Evolutionary conservation across 2,797 vertebrate species (phyloP), one percentile per base, ranked within the genome.

Genomic region (Spheniscus humboldti): DNA sequence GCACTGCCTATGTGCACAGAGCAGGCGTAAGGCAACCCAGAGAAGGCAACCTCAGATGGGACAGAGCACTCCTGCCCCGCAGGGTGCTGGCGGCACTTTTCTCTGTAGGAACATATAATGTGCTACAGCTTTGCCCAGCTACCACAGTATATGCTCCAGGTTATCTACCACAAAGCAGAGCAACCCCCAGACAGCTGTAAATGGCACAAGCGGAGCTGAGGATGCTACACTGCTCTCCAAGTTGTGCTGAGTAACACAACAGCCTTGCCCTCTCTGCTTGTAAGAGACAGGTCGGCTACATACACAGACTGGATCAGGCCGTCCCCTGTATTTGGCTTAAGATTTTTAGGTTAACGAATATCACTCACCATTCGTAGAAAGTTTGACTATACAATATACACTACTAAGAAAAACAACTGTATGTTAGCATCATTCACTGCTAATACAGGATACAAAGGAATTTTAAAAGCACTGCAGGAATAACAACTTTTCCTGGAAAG

Each of bases 21-120:
- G 48, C 11, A 57, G 27, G 37, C 11, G 2, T 10, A 39, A 57
- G 31, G 33, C 50, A 79, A 62, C 13, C 8, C 30, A 31, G 24
- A 35, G 60, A 45, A 79, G 25, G 35, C 27, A 72, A 24, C 16
- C 23, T 91, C n/a, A 12, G 9, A 18, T 33, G 48, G 64, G 45
- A 63, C 48, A 60, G 33, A 83, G n/a, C 10, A 12, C 10, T n/a
- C 41, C n/a, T 3, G 17, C 12, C n/a, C 24, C 2, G 0, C 0
- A 0, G 23, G 12, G 20, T 50, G 8, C 55, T 19, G 8, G 35
- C 7, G 5, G 37, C 13, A 8, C 18, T 73, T 37, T 22, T 13
- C 20, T 25, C 39, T 17, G 8, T 9, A 20, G 64, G 15, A 43
- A 39, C 3, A 0, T 37, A 10, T 2, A 18, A 74, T 3, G 11